Evolutionary conservation across 2,888 invertebrate genomes (phyloP), one percentile per base, ranked within the genome.

Genomic region (Aspidiotus rigidus): DNA sequence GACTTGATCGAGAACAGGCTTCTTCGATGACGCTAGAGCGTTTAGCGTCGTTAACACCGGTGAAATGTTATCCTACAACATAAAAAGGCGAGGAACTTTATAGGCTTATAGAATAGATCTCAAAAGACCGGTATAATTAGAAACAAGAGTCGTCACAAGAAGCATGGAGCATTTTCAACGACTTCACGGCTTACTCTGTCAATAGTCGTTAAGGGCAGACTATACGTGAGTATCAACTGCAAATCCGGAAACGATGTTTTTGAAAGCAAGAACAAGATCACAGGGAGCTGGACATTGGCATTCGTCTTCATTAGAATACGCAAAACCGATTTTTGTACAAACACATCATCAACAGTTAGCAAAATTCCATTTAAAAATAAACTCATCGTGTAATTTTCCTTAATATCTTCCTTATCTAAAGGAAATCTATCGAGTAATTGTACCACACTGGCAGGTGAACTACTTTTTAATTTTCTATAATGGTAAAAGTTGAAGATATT

Each of bases 271-370:
- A 39, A 67, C 28, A 67, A 39, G 8, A 67, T 60, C 17, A 57
- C 42, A 39, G 67, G 53, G 17, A 67, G 59, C 7, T 67, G 57
- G 10, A 60, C 59, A 16, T n/a, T 60, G n/a, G 67, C 53, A 56
- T 67, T 60, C 1, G 28, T 2, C 13, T 60, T 49, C 7, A 60
- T 39, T 8, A 67, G 57, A 49, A 60, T 7, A 13, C 17, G 39
- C 42, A 60, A 59, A 60, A 60, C 60, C 10, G 16, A 7, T 16
- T 10, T 57, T 40, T 64, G 64, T 7, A 55, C 15, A 8, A 16
- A 11, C 10, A 39, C 13, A 60, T 42, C 15, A 11, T 60, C 28
- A 7, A 11, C 17, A 8, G 49, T 7, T 16, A 67, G 16, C 15
- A 67, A 49, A n/a, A 67, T 42, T 7, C 44, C 67, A n/a, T 44